Evolutionary conservation across 2,113 vertebrate species (phyloP).

Genomic region (Sturnira hondurensis): DNA sequence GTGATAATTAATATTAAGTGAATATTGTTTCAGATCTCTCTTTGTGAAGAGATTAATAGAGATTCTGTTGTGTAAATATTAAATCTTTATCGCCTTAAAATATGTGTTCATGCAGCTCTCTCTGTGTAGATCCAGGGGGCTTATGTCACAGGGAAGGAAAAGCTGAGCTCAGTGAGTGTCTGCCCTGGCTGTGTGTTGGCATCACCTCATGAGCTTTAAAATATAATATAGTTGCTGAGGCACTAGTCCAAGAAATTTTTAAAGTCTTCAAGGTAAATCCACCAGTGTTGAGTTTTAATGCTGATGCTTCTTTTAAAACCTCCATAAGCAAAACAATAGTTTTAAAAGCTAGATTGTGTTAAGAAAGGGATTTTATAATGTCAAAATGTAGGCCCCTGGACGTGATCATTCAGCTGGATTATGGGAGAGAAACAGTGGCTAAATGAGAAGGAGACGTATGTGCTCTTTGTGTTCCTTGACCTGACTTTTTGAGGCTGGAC

Average conservation of each 20-base stretch:
- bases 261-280: not conserved
- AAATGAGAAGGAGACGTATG: not conserved
- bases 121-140: not conserved
- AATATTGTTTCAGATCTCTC: not conserved
- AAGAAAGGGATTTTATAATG: not conserved
- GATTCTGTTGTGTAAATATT: not conserved
- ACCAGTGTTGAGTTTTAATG: not conserved
- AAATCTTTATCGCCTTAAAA: not conserved
- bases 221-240: not conserved
- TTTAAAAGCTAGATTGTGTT: not conserved
- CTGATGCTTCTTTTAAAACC: not conserved
- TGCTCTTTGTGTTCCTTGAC: not conserved
- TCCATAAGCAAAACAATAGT: not conserved
- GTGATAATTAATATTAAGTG: not conserved
- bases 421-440: not conserved
- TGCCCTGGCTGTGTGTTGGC: not conserved
- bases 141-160: not conserved
- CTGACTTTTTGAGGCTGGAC: not conserved
- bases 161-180: not conserved
- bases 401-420: not conserved
- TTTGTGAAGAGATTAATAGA: not conserved
- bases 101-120: not conserved
- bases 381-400: not conserved
- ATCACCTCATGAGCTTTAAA: not conserved
- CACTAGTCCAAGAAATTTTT: not conserved